Evolutionary conservation across 1,140 invertebrate genomes (phyloP), one percentile per base, ranked within the genome.

Genomic region (Chironomus tepperi): DNA sequence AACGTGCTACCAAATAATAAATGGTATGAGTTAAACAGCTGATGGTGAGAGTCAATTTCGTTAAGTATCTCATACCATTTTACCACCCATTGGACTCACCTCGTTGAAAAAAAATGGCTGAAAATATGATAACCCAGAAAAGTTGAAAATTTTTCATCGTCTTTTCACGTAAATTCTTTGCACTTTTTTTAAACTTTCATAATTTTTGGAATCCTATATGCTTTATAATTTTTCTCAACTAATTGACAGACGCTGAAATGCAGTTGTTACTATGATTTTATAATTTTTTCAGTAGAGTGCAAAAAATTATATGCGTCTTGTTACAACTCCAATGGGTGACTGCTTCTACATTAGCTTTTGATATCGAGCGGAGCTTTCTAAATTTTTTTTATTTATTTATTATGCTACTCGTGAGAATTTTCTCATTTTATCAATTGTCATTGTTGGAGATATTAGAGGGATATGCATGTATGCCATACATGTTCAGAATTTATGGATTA

Each of bases 21-120:
- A 7, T 70, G 65, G 65, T 21, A 21, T 70, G 65, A 70, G 64
- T 9, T 7, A 70, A 21, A 18, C 65, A 70, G 65, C 65, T 70
- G 65, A 18, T 10, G 18, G 6, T 21, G 65, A 70, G 65, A 70
- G 65, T 21, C 16, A 70, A n/a, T 18, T 70, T 70, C 65, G 65
- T 18, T 70, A 18, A 70, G 12, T 8, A 9, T 21, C 65, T 70
- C 65, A 70, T 1, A 19, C 65, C 19, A 57, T 10, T 18, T 15
- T 18, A n/a, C 65, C 65, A 70, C 65, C 65, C 65, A 7, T 5
- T 70, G 2, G 18, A 18, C 65, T 70, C 65, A 70, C 65, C 65
- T 70, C 65, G 16, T 70, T 70, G 65, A 70, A 70, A 70, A 70
- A 70, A 70, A 21, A 70, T 70, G 65, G 65, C 65, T 70, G 65